These are phyloP conservation scores for Hydrolagus affinis DNA, from an alignment of 2,113 vertebrate genomes.

Conservation along the genomic window DNA sequence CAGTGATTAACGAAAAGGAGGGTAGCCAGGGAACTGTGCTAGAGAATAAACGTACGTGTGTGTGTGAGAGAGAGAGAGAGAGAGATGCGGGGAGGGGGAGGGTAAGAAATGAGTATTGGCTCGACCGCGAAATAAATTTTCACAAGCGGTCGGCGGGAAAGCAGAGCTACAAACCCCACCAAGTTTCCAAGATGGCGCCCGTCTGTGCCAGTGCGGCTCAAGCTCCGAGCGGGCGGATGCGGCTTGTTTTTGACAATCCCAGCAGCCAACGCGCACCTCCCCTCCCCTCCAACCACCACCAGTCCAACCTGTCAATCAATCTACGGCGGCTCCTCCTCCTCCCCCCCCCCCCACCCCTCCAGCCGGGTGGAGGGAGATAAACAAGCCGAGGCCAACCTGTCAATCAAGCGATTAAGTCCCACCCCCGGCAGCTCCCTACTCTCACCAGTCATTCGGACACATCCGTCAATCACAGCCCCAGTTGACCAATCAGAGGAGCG, in stretches of 20 bases:
- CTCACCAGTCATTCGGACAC: too few relatives aligned
- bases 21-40: not conserved
- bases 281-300: not conserved
- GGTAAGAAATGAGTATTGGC: too few relatives aligned
- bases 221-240: constrained; percentile 17
- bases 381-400: not conserved
- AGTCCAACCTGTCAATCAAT: not conserved
- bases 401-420: too few relatives aligned
- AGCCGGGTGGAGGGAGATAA: not conserved
- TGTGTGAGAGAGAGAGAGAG: too few relatives aligned
- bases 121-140: too few relatives aligned
- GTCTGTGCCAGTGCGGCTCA: not conserved
- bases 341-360: not conserved
- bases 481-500: too few relatives aligned
- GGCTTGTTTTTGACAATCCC: constrained; percentile 33
- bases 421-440: too few relatives aligned
- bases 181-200: constrained; percentile 23
- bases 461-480: too few relatives aligned
- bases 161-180: constrained; percentile 16
- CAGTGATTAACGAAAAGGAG: not conserved
- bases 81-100: too few relatives aligned
- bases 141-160: constrained; percentile 29
- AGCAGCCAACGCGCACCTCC: not conserved
- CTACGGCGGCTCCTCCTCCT: not conserved
- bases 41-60: too few relatives aligned